Evolutionary conservation across 2,797 vertebrate genomes (phyloP), one percentile per base, ranked within the genome.

Genomic region (Gymnoscopelus braueri): DNA sequence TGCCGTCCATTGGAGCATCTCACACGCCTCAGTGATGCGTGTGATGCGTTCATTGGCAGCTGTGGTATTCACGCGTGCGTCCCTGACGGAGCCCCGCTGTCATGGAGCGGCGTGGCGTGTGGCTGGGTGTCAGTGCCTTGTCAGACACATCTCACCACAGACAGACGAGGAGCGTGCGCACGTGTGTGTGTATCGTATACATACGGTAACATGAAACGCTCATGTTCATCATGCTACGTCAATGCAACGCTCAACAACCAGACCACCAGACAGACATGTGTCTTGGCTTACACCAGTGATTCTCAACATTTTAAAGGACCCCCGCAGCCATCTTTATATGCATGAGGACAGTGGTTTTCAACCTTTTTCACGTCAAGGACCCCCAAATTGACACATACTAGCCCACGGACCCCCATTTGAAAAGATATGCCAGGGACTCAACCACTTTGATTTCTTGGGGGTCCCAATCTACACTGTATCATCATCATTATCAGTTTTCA

Each of bases 21-120:
- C 87, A 84, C 8, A 44, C 39, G 84, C 74, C 71, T 80, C 81
- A 87, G 64, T 86, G 85, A 91, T 81, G 85, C 87, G 72, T 85
- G 71, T 73, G 75, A 71, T 76, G 79, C 80, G 3, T 86, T 69
- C 71, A 78, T 66, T 75, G 79, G 86, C 82, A 84, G 84, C 75
- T 82, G 76, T 67, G 77, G 76, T 78, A 80, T 87, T 88, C 77
- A 60, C 75, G 56, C 54, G 26, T 48, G 50, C 39, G 26, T 12
- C 55, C 48, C 29, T 52, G 65, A 78, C 65, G 65, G 78, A 77
- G 76, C 75, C 74, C 79, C 81, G 78, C 84, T 84, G 82, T 75
- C 77, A 73, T 10, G 29, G 24, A 23, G 23, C 62, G 65, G 71
- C 8, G 73, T 82, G 63, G 71, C 65, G 54, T 69, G 62, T 54